Conservation (phyloP, 2,797 vertebrate genomes). For the Philypnodon macrostomus region DNA sequence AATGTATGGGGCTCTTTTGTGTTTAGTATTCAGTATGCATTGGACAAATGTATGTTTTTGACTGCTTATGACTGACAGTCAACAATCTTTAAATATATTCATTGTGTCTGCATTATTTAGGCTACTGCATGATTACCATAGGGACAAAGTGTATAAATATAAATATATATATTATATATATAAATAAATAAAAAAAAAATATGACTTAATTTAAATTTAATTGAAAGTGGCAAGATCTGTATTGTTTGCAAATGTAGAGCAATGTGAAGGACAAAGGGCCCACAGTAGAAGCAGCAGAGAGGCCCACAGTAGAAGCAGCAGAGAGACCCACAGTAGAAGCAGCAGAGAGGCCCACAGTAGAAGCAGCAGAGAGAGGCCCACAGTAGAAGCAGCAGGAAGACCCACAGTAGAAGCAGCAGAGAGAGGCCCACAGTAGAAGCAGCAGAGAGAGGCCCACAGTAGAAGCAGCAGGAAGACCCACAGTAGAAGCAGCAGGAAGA, state of each 20-base stretch:
- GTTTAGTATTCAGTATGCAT: not conserved
- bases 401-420: too few relatives aligned
- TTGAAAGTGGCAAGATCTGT: not conserved
- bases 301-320: too few relatives aligned
- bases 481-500: too few relatives aligned
- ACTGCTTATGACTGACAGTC: constrained; percentile 1
- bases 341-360: too few relatives aligned
- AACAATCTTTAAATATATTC: not conserved
- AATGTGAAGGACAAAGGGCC: not conserved
- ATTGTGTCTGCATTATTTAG: not conserved
- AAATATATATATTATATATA: too few relatives aligned
- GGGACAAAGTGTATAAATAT: not conserved
- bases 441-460: not conserved
- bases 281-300: too few relatives aligned
- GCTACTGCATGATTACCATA: not conserved
- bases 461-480: too few relatives aligned
- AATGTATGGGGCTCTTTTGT: not conserved
- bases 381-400: too few relatives aligned
- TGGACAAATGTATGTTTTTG: not conserved
- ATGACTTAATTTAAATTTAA: not conserved
- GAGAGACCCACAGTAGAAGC: too few relatives aligned
- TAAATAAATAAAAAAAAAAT: too few relatives aligned
- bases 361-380: too few relatives aligned
- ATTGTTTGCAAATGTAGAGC: constrained; percentile 1
- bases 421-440: not conserved